Evolutionary conservation across 2,113 vertebrate species (phyloP).

Genomic region (Leptocoma aspasia): DNA sequence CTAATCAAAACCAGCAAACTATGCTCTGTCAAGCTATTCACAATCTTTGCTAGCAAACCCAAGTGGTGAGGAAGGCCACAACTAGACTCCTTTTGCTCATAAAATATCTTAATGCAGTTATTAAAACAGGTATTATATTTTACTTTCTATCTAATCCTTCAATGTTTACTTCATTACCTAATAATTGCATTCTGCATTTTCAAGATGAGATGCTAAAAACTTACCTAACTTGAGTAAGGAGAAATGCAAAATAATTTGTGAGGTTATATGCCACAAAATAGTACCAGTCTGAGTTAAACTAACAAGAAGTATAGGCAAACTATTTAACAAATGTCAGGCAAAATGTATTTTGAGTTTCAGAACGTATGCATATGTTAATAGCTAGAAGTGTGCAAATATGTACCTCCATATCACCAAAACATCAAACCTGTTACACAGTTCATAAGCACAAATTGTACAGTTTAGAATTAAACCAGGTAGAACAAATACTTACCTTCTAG

Average conservation of each 20-base stretch:
- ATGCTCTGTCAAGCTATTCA: not conserved
- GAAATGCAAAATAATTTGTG: not conserved
- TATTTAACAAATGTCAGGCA: not conserved
- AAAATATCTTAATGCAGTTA: not conserved
- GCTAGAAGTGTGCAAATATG: not conserved
- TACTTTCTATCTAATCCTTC: not conserved
- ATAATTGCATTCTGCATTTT: not conserved
- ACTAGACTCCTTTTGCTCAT: not conserved
- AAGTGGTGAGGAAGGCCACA: not conserved
- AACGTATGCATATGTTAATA: not conserved
- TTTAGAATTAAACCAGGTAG: not conserved
- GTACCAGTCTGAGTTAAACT: not conserved
- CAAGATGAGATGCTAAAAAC: not conserved
- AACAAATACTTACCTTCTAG: not conserved
- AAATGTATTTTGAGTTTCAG: not conserved
- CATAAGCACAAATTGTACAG: accelerated
- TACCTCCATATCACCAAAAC: not conserved
- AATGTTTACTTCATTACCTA: not conserved
- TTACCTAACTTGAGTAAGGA: not conserved
- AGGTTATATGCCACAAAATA: not conserved
- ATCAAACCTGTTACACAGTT: not conserved
- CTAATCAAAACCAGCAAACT: not conserved
- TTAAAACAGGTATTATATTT: not conserved
- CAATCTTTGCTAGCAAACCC: not conserved
- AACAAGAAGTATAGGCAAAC: not conserved